Evolutionary conservation across 2,113 vertebrate species (phyloP), one percentile per base, ranked within the genome.

Genomic region (Thalassoma bifasciatum): DNA sequence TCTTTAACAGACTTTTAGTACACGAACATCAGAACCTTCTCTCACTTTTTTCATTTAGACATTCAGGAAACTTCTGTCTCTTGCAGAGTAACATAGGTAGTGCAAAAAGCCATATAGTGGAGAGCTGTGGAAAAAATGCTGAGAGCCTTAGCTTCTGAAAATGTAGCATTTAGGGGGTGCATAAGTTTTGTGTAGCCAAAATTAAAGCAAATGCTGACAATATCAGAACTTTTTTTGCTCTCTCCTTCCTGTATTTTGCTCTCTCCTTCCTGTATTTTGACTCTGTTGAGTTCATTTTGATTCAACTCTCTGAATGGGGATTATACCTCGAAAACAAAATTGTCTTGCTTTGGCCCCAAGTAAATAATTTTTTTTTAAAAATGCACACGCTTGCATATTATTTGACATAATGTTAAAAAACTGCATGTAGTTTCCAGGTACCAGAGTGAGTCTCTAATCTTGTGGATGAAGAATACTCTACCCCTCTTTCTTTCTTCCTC

Each of bases 401-500:
- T 42, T 14, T 23, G 5, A 22, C 0, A 0, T 36, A 74, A 56
- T 59, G 21, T 14, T 1, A 37, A 38, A 51, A 56, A 65, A 7
- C 30, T 52, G 16, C 2, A 44, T 64, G 12, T 49, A 22, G 4
- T 72, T 38, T 58, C 16, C 22, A 79, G 47, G 14, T 69, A 40
- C 49, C 61, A 2, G 51, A 21, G 46, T 47, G 19, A 69, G 23
- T 75, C 38, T 70, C 30, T 10, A 12, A 79, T 49, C 66, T 68
- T 79, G 36, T 66, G 46, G 37, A 71, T 68, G 51, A 68, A 52
- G 30, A 61, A 47, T 54, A 67, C 36, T 49, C 40, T 40, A 51
- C 57, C 44, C 24, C 36, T 44, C 60, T 23, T 36, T 10, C 42
- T 66, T 17, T 23, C 34, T 47, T 16, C 52, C 54, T 30, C 42